A percentile compares a stretch with the other conserved stretches of the same genome.
These are phyloP conservation scores for Phylloscopus whistleri DNA, from an alignment of 2,113 vertebrate genomes.

Conservation along the genomic window DNA sequence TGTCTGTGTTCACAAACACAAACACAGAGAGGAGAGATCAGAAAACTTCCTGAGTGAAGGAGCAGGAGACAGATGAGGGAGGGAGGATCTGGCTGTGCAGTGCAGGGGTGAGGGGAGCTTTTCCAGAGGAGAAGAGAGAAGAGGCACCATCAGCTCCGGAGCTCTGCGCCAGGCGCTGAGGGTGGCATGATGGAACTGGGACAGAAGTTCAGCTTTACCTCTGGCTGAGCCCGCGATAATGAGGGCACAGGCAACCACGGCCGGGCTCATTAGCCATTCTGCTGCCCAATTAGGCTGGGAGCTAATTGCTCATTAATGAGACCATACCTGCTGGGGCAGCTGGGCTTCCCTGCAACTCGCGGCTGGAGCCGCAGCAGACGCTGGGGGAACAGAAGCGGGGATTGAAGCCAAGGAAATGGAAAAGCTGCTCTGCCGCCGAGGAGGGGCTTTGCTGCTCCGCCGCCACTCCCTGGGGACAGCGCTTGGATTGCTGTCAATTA, in stretches of 20 bases:
- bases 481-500: slow-evolving; percentile 26
- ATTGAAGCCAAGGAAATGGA: slow-evolving; percentile 10
- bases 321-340: slow-evolving; percentile 58
- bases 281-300: slow-evolving; percentile 69
- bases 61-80: neutral
- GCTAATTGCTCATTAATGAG: slow-evolving; percentile 72
- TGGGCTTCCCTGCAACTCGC: slow-evolving; percentile 43
- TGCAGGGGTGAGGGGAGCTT: neutral
- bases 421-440: neutral
- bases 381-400: slow-evolving; percentile 5
- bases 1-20: neutral
- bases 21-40: neutral
- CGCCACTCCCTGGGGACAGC: slow-evolving; percentile 19
- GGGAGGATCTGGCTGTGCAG: neutral
- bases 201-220: slow-evolving; percentile 10
- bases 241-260: slow-evolving; percentile 36
- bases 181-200: slow-evolving; percentile 4
- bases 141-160: neutral
- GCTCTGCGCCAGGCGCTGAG: neutral
- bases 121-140: neutral
- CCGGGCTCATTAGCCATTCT: slow-evolving; percentile 65
- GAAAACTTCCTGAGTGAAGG: neutral
- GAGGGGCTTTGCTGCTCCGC: slow-evolving; percentile 12
- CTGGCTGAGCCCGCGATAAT: slow-evolving; percentile 56
- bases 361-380: slow-evolving; percentile 18